phyloP scores from a whole-genome alignment of 1,140 invertebrate species.

The Neelides sp. region DNA sequence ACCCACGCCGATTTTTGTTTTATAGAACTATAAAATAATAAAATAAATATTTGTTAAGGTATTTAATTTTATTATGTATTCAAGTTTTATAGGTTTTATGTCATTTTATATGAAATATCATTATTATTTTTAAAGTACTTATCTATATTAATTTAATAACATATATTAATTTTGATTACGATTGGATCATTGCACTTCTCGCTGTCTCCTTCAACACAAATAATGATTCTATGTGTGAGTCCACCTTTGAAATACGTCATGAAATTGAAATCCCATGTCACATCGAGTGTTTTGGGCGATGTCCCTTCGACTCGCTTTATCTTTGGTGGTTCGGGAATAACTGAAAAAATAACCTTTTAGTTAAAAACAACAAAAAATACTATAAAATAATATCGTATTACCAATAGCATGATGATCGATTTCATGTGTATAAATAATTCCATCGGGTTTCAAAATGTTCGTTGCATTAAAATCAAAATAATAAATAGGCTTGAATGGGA shows the following conservation, averaged over 20 bases:
- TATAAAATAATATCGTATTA: not conserved
- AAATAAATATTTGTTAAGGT: no score
- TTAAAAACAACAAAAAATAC: not conserved
- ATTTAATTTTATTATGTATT: no score
- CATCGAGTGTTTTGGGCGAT: conserved; percentile 10
- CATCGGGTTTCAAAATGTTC: conserved; percentile 17
- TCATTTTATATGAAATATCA: no score
- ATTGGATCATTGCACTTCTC: conserved; percentile 1
- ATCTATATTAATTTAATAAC: no score
- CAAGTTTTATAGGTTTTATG: no score
- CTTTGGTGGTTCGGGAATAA: conserved; percentile 13
- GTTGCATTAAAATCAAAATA: conserved; percentile 26
- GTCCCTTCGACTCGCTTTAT: not conserved
- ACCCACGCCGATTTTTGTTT: no score
- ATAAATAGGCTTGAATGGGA: no score
- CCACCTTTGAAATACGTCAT: conserved; percentile 23
- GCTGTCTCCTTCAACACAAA: conserved; percentile 12
- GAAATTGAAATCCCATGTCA: conserved; percentile 22
- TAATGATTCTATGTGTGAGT: conserved; percentile 19
- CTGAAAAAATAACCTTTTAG: conserved; percentile 5
- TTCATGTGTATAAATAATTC: conserved; percentile 15
- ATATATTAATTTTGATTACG: no score
- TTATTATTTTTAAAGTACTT: no score
- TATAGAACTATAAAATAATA: no score
- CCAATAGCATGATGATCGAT: conserved; percentile 23